Conservation (phyloP, 2,888 invertebrate genomes). For the Caenorhabditis parvicauda region DNA sequence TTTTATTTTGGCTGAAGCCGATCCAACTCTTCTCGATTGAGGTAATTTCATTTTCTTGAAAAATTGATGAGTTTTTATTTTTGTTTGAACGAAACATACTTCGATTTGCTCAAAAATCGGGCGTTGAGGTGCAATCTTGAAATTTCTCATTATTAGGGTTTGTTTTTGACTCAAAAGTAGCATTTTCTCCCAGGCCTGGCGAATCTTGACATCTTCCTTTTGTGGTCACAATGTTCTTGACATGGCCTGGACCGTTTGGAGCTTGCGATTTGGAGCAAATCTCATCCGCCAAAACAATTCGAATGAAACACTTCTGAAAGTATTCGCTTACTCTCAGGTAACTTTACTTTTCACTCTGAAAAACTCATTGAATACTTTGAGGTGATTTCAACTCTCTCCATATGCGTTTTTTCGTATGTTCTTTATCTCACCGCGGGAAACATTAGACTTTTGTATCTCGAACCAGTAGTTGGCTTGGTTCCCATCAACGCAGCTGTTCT, state of each 20-base stretch:
- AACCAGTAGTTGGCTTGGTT: slow-evolving; percentile 34
- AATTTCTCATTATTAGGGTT: too few relatives aligned
- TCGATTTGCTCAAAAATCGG: too few relatives aligned
- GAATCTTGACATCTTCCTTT: slow-evolving; percentile 45
- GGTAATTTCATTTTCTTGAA: too few relatives aligned
- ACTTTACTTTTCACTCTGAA: not conserved
- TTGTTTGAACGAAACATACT: not conserved
- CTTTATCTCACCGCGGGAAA: slow-evolving; percentile 24
- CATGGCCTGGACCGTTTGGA: slow-evolving; percentile 41
- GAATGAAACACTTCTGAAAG: slow-evolving; percentile 33
- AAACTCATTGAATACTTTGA: slow-evolving; percentile 3
- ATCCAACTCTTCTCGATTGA: slow-evolving; percentile 35
- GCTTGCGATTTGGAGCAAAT: slow-evolving; percentile 33
- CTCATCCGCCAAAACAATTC: slow-evolving; percentile 35
- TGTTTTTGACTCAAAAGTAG: too few relatives aligned
- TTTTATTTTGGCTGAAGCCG: slow-evolving; percentile 36
- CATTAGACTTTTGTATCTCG: slow-evolving; percentile 27
- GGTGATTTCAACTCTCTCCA: slow-evolving; percentile 20
- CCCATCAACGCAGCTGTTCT: slow-evolving; percentile 44
- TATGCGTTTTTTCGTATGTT: slow-evolving; percentile 23
- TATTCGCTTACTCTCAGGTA: slow-evolving; percentile 41
- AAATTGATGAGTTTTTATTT: not conserved
- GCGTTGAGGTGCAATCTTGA: too few relatives aligned
- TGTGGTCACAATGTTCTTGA: slow-evolving; percentile 54
- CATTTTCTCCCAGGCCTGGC: slow-evolving; percentile 42